phyloP scores from a whole-genome alignment of 1,140 invertebrate genomes.

The Micrasema minimum region DNA sequence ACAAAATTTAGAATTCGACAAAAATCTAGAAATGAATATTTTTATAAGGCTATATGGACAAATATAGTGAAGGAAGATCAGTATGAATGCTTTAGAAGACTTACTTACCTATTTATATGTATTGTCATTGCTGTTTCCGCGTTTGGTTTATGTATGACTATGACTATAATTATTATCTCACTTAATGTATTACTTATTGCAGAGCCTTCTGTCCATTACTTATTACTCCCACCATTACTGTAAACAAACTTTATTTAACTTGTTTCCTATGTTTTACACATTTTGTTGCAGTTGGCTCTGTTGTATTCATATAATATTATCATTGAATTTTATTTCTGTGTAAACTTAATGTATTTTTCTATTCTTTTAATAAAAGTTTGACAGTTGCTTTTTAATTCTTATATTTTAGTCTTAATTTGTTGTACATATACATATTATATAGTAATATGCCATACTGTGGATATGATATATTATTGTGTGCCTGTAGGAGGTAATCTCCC shows the following conservation, averaged over 20 bases:
- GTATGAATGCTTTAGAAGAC: slow-evolving; percentile 30
- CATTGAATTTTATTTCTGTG: slow-evolving; percentile 63
- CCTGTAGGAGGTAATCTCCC: not conserved
- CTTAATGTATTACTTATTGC: slow-evolving; percentile 32
- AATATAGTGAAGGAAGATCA: slow-evolving; percentile 8
- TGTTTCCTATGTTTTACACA: slow-evolving; percentile 24
- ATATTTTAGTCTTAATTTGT: slow-evolving; percentile 42
- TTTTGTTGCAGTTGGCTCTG: slow-evolving; percentile 29
- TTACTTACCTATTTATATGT: slow-evolving; percentile 38
- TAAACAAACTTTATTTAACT: slow-evolving; percentile 10
- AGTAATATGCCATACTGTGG: slow-evolving; percentile 22
- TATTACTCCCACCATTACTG: slow-evolving; percentile 3
- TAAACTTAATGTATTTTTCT: slow-evolving; percentile 67
- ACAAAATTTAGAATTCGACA: slow-evolving; percentile 49
- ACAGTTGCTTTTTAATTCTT: slow-evolving; percentile 47
- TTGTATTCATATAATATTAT: slow-evolving; percentile 21
- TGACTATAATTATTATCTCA: slow-evolving; percentile 23
- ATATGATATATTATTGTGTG: slow-evolving; percentile 25
- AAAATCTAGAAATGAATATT: slow-evolving; percentile 33
- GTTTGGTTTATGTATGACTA: slow-evolving; percentile 24
- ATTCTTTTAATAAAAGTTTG: slow-evolving; percentile 65
- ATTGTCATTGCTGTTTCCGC: slow-evolving; percentile 21
- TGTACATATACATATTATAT: slow-evolving; percentile 32
- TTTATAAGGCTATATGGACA: slow-evolving; percentile 37
- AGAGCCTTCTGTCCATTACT: not conserved